These are phyloP conservation scores for Ameiurus melas DNA, from an alignment of 2,113 vertebrate species.

Conservation along the genomic window DNA sequence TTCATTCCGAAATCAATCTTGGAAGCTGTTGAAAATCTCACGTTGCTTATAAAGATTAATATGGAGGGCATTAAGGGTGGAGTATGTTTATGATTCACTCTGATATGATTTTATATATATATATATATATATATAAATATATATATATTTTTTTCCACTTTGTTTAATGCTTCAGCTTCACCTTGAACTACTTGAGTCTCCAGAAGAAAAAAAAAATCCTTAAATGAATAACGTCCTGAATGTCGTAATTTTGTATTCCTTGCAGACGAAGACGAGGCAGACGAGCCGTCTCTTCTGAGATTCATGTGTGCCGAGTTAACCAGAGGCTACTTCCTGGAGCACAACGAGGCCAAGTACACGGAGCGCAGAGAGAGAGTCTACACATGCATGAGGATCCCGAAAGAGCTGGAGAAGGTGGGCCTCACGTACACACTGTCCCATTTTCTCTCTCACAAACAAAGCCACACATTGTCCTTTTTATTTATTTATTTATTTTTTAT, in stretches of 20 bases:
- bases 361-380: conserved; percentile 93
- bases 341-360: conserved; percentile 96
- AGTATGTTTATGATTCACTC: neutral
- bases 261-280: conserved; percentile 69
- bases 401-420: conserved; percentile 94
- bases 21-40: neutral
- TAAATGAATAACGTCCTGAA: too few relatives aligned
- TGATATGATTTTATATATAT: too few relatives aligned
- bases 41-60: neutral
- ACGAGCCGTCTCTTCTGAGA: conserved; percentile 79
- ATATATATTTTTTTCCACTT: too few relatives aligned
- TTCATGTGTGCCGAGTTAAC: conserved; percentile 95
- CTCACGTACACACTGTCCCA: neutral
- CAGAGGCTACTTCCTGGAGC: conserved; percentile 96
- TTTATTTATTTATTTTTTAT: neutral
- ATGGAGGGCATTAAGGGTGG: neutral
- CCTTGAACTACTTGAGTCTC: too few relatives aligned
- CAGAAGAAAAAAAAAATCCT: neutral
- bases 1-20: neutral
- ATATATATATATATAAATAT: too few relatives aligned
- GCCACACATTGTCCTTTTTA: neutral
- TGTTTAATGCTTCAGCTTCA: too few relatives aligned
- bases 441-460: neutral
- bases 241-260: conserved; percentile 49
- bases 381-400: conserved; percentile 95